Evolutionary conservation across 2,113 vertebrate species (phyloP).

Genomic region (Hippocampus guttulatus): DNA sequence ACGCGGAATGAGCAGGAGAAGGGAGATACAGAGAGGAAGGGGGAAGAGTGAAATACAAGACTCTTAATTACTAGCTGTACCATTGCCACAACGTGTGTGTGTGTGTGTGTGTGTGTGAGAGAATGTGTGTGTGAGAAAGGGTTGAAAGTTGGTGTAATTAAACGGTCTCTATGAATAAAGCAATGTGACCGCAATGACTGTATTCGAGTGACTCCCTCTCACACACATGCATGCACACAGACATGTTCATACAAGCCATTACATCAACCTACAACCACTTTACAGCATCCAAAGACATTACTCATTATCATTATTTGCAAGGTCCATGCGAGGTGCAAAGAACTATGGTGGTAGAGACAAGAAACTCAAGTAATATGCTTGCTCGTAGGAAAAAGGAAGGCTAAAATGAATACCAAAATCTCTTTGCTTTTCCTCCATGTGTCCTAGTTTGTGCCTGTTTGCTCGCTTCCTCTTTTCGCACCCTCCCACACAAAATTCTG

Average conservation of each 20-base stretch:
- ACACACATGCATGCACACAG: constrained; percentile 17
- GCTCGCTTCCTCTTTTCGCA: constrained; percentile 60
- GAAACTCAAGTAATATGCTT: neutral
- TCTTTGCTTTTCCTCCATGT: constrained; percentile 25
- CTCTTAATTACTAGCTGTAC: constrained; percentile 65
- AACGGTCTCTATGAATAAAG: constrained; percentile 57
- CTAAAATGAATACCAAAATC: constrained; percentile 36
- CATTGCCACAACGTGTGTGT: constrained; percentile 29
- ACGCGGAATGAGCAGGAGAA: constrained; percentile 30
- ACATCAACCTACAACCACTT: constrained; percentile 28
- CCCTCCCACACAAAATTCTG: constrained; percentile 65
- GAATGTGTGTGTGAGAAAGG: constrained; percentile 19
- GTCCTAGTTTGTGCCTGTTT: constrained; percentile 23
- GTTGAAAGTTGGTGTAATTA: constrained; percentile 64
- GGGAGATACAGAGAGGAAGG: constrained; percentile 6
- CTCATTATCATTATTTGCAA: neutral
- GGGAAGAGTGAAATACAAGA: constrained; percentile 56
- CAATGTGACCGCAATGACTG: constrained; percentile 50
- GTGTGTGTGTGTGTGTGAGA: constrained; percentile 11
- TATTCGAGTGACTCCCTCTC: constrained; percentile 34
- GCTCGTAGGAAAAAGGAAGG: neutral
- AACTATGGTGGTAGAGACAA: too few relatives aligned
- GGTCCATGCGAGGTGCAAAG: too few relatives aligned
- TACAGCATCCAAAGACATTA: constrained; percentile 25
- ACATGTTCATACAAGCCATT: constrained; percentile 24